Base-by-base conservation (phyloP, 2,888 invertebrate species). In the Hydropsyche betteni region DNA sequence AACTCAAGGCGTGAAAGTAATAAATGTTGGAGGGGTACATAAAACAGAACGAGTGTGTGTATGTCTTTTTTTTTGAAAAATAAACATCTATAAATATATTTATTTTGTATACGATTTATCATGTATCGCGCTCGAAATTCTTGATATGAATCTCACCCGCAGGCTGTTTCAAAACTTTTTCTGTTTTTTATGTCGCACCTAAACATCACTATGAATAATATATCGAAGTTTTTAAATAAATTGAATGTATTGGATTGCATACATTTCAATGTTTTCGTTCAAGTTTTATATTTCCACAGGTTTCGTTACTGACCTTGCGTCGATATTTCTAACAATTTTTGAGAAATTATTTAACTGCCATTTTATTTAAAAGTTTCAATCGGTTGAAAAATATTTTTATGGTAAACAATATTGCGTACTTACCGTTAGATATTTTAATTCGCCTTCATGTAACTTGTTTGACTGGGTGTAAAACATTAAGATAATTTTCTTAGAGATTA, bases 1-100 rank as follows among this genome's bases (percentile, higher is more conserved):
- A 44, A 44, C 44, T 44, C 55, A 4, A 74, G 79, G 79, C 77
- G 79, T 79, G 77, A 79, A 79, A 77, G 75, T 75, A 75, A 77
- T 79, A 77, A 79, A 79, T 76, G 71, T 74, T 76, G 76, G 68
- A 53, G 74, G 44, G 44, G 44, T 44, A 44, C 10, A 44, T 51
- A 77, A 76, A 75, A 76, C 24, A 61, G 38, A 55, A 55, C 72
- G 24, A 44, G 14, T 3, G 68, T 24, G 24, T 24, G 58, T 50
- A 5, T 53, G 16, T 53, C 50, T 53, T 33, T 8, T 61, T 34
- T 50, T 73, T 64, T 4, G 34, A 36, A 64, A 64, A 64, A 34
- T 33, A 61, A 14, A 61, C 61, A 33, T 61, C 61, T 24, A 64
- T 36, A 34, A 34, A 64, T 33, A 36, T 64, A 64, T 64, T 64